Conservation (phyloP, 1,140 invertebrate genomes). For the Chrysomallon squamiferum region DNA sequence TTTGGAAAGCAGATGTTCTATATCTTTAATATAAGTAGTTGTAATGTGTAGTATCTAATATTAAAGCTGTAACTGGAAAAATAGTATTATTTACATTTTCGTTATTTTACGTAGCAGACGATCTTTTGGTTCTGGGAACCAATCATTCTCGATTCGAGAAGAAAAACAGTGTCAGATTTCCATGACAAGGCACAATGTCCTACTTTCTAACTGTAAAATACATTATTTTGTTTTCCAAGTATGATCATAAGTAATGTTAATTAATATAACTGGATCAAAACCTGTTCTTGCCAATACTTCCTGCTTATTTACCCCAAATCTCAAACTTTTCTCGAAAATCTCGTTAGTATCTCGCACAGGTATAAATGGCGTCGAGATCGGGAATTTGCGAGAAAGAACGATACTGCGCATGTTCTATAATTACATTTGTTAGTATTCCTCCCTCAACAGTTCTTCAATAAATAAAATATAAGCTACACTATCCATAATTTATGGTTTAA, state of each 20-base stretch:
- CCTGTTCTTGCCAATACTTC: slow-evolving; percentile 4
- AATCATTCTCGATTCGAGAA: too few species aligned
- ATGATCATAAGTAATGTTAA: not conserved
- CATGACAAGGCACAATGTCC: too few species aligned
- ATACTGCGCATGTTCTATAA: slow-evolving; percentile 45
- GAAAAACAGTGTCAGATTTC: not conserved
- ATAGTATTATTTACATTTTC: too few species aligned
- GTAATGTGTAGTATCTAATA: too few species aligned
- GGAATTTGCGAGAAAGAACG: slow-evolving; percentile 59
- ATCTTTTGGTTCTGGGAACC: not conserved
- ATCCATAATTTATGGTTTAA: too few species aligned
- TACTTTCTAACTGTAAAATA: too few species aligned
- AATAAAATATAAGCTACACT: too few species aligned
- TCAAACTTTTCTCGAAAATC: slow-evolving; percentile 56
- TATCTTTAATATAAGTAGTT: too few species aligned
- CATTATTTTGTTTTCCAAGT: too few species aligned
- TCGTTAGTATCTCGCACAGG: slow-evolving; percentile 57
- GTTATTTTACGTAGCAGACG: not conserved
- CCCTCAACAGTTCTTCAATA: too few species aligned
- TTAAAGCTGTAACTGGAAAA: too few species aligned
- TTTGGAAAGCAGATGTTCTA: too few species aligned
- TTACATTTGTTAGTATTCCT: not conserved
- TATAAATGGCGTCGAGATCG: slow-evolving; percentile 61
- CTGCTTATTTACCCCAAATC: slow-evolving; percentile 44
- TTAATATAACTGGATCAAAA: not conserved